phyloP scores from a whole-genome alignment of 1,140 invertebrate species.

The Papilio glaucus region DNA sequence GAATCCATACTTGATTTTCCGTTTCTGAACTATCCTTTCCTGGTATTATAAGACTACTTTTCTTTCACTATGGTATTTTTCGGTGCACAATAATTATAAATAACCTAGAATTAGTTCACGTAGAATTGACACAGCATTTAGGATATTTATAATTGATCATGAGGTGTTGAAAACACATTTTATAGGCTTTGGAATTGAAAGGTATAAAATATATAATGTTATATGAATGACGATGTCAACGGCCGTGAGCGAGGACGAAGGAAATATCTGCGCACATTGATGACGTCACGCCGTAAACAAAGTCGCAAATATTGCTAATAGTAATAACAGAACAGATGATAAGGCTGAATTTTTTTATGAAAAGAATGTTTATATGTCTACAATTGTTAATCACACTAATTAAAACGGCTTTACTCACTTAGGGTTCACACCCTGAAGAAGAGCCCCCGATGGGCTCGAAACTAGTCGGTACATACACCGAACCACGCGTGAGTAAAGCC shows the following conservation, averaged over 20 bases:
- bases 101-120: too few relatives aligned
- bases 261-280: neutral
- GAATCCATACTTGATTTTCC: constrained; percentile 4
- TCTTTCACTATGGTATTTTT: neutral
- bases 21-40: neutral
- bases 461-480: too few relatives aligned
- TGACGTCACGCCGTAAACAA: neutral
- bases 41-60: neutral
- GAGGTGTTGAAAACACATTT: neutral
- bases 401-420: too few relatives aligned
- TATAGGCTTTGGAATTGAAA: neutral
- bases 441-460: too few relatives aligned
- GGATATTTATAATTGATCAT: neutral
- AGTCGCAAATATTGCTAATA: constrained; percentile 5
- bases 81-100: neutral
- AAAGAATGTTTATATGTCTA: too few relatives aligned
- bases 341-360: neutral
- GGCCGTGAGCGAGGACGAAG: constrained; percentile 13
- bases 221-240: constrained; percentile 2
- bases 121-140: neutral
- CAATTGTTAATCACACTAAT: too few relatives aligned
- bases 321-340: neutral
- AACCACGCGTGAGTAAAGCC: too few relatives aligned
- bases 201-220: neutral
- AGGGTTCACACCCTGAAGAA: too few relatives aligned